A percentile compares a stretch with the other conserved stretches of the same genome.
Conservation (phyloP, 2,113 vertebrate species). For the Phylloscopus whistleri region DNA sequence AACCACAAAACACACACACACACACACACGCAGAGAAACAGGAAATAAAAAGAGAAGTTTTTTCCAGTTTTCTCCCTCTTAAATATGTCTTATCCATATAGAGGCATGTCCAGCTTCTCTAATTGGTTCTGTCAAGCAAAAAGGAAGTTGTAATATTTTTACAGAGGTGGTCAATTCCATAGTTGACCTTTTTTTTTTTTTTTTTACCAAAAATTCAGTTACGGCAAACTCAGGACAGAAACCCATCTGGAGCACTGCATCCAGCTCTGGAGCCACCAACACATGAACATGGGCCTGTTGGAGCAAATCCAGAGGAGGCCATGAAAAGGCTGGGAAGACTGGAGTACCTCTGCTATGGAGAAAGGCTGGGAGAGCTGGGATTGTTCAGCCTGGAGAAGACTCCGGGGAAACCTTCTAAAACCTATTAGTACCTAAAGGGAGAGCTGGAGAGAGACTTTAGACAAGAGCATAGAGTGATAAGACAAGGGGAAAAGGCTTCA, state of each 20-base stretch:
- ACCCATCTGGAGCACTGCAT: background rate
- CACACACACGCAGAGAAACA: too few relatives aligned
- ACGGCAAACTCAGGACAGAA: background rate
- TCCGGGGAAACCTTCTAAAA: background rate
- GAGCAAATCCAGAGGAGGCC: background rate
- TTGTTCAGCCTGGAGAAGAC: background rate
- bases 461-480: background rate
- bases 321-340: background rate
- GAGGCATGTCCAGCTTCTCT: fast-evolving
- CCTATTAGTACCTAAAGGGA: too few relatives aligned
- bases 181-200: background rate
- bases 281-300: too few relatives aligned
- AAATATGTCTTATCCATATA: background rate
- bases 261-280: background rate
- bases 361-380: background rate
- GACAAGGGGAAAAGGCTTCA: background rate
- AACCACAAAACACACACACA: too few relatives aligned
- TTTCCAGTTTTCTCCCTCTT: background rate
- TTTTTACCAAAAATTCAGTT: background rate
- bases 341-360: background rate
- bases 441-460: background rate
- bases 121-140: too few relatives aligned
- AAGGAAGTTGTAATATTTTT: background rate
- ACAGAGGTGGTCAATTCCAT: fast-evolving
- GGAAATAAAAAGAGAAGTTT: background rate